These are phyloP conservation scores for Sussaba pulchella DNA, from an alignment of 2,888 invertebrate species.

Conservation along the genomic window DNA sequence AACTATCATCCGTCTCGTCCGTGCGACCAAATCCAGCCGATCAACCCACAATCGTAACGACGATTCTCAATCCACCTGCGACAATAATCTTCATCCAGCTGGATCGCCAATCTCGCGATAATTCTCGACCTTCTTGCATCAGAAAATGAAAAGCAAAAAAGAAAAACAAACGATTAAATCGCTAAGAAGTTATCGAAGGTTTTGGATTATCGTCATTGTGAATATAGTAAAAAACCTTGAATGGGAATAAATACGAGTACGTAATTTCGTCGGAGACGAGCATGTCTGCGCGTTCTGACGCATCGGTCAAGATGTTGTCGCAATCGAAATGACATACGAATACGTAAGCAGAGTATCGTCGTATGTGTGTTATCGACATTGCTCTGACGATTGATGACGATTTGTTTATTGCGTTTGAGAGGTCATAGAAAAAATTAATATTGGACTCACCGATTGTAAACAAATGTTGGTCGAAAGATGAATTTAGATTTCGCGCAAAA, in stretches of 20 bases:
- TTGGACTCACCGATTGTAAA: no score
- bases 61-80: not conserved
- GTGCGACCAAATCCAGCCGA: not conserved
- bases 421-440: no score
- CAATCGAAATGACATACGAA: not conserved
- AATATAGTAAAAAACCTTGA: not conserved
- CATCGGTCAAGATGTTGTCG: not conserved
- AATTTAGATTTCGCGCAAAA: no score
- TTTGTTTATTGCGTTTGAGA: no score
- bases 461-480: no score
- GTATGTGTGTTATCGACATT: no score
- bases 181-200: no score
- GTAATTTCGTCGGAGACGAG: not conserved
- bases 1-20: constrained; percentile 28
- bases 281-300: not conserved
- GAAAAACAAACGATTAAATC: no score
- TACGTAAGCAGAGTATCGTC: constrained; percentile 15
- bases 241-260: constrained; percentile 2
- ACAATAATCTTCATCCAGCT: not conserved
- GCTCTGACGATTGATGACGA: no score
- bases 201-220: no score
- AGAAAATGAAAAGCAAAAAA: constrained; percentile 9
- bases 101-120: no score
- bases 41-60: not conserved
- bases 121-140: no score